These are phyloP conservation scores for Schrankia costaestrigalis DNA, from an alignment of 2,888 invertebrate species.

Conservation along the genomic window DNA sequence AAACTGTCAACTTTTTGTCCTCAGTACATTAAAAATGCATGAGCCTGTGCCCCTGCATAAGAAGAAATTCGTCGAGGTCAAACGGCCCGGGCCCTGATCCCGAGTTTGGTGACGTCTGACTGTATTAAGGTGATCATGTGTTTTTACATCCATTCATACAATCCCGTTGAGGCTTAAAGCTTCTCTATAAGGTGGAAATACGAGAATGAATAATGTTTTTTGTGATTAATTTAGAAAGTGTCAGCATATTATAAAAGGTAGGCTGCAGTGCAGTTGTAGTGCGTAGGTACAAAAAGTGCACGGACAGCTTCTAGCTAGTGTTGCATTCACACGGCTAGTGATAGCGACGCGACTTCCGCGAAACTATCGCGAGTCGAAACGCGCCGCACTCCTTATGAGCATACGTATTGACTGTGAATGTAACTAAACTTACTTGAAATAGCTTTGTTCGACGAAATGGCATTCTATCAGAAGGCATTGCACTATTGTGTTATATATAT, in stretches of 20 bases:
- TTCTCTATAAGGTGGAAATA: neutral
- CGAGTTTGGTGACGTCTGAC: slow-evolving; percentile 30
- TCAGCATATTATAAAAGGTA: slow-evolving; percentile 20
- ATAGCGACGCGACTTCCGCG: slow-evolving; percentile 53
- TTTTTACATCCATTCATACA: slow-evolving; percentile 20
- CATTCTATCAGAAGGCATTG: too few species aligned
- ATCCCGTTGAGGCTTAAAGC: slow-evolving; percentile 6
- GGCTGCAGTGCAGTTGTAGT: slow-evolving; percentile 12
- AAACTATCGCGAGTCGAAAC: slow-evolving; percentile 57
- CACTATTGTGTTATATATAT: too few species aligned
- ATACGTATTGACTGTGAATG: too few species aligned
- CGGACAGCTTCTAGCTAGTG: slow-evolving; percentile 45
- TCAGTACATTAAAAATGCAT: slow-evolving; percentile 66
- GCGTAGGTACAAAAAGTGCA: slow-evolving; percentile 46
- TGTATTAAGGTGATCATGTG: slow-evolving; percentile 28
- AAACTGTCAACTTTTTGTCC: slow-evolving; percentile 67
- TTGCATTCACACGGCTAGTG: slow-evolving; percentile 40
- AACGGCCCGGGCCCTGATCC: slow-evolving; percentile 28
- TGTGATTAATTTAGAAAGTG: slow-evolving; percentile 28
- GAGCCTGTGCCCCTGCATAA: slow-evolving; percentile 41
- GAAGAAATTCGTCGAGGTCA: slow-evolving; percentile 47
- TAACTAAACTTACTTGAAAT: too few species aligned
- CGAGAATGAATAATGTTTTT: slow-evolving; percentile 1
- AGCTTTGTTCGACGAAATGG: too few species aligned
- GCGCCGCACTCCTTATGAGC: slow-evolving; percentile 43